Conservation (phyloP, 2,113 vertebrate genomes). For the Aspiorhynchus laticeps region DNA sequence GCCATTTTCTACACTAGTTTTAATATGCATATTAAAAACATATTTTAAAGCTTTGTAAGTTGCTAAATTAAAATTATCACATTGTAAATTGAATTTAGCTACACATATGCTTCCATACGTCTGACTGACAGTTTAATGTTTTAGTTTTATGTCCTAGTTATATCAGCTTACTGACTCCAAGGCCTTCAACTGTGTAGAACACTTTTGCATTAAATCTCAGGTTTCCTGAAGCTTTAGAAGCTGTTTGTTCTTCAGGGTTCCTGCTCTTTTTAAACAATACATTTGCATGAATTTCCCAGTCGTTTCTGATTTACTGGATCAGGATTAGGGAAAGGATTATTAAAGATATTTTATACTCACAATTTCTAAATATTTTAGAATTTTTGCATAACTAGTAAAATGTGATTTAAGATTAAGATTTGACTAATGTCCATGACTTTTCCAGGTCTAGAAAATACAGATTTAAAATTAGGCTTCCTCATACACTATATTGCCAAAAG, state of each 20-base stretch:
- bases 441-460: no score
- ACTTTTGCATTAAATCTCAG: no score
- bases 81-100: no score
- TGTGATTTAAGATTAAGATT: not conserved
- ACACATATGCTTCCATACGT: no score
- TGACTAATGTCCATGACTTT: not conserved
- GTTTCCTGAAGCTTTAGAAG: not conserved
- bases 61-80: no score
- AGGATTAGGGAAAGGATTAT: not conserved
- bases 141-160: not conserved
- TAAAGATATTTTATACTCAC: not conserved
- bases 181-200: not conserved
- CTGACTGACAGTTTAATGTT: not conserved
- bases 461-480: no score
- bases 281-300: not conserved
- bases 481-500: no score
- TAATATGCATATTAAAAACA: no score
- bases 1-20: no score
- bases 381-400: not conserved
- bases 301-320: not conserved
- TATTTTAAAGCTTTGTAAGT: no score
- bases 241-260: not conserved
- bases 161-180: no score
- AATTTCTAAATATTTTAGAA: not conserved
- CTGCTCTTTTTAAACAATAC: not conserved